Conservation (phyloP, 2,113 vertebrate genomes). For the Egretta garzetta region DNA sequence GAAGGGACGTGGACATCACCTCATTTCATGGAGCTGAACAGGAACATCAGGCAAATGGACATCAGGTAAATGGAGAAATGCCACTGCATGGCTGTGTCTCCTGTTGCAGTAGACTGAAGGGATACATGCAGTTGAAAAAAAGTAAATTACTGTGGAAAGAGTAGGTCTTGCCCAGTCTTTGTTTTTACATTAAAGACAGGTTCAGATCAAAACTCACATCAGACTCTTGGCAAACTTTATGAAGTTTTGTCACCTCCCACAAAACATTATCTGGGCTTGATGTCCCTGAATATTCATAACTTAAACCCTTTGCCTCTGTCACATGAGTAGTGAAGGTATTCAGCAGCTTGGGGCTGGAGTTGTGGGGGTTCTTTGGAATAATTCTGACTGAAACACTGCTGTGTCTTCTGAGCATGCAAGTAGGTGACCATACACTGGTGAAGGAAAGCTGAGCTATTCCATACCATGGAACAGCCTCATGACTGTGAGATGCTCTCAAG, state of each 20-base stretch:
- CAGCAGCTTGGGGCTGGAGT: background rate
- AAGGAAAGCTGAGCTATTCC: background rate
- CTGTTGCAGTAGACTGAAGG: background rate
- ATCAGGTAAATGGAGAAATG: background rate
- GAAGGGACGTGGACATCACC: background rate
- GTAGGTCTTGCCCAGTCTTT: background rate
- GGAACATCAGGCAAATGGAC: too few species aligned
- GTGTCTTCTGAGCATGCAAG: background rate
- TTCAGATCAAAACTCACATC: background rate
- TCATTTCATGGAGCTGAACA: background rate
- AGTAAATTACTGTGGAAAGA: background rate
- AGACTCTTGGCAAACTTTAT: background rate
- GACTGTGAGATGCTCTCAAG: background rate
- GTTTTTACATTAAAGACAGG: background rate
- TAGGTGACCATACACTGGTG: background rate
- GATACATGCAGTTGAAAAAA: accelerated
- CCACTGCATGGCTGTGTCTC: background rate
- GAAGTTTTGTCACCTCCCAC: background rate
- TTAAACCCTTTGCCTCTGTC: background rate
- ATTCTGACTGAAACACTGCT: background rate
- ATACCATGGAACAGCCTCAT: accelerated
- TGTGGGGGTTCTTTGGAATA: background rate
- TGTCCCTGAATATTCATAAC: background rate
- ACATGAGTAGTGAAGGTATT: too few species aligned
- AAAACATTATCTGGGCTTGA: background rate